Percentiles rank a stretch among this genome's conserved stretches.
Evolutionary conservation across 2,888 invertebrate species (phyloP).

Genomic region (Colletes collaris): DNA sequence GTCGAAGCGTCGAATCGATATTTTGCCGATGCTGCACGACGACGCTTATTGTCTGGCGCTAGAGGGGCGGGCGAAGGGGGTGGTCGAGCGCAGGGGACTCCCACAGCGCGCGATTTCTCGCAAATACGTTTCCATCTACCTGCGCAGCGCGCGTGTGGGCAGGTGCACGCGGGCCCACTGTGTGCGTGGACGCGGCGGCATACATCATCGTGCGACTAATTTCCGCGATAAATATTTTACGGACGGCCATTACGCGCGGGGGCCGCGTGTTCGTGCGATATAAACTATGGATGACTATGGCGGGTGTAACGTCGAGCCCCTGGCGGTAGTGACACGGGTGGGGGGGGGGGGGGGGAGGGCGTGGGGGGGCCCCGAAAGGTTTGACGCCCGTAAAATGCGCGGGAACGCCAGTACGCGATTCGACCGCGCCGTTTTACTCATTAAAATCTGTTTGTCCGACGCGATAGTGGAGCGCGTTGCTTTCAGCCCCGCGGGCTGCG

Average conservation of each 20-base stretch:
- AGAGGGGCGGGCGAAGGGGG: slow-evolving; percentile 7
- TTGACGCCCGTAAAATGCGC: slow-evolving; percentile 75
- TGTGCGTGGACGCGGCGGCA: slow-evolving; percentile 65
- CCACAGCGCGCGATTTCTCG: slow-evolving; percentile 58
- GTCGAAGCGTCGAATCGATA: slow-evolving; percentile 65
- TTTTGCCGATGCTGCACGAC: slow-evolving; percentile 57
- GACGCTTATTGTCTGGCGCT: slow-evolving; percentile 60
- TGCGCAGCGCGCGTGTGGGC: slow-evolving; percentile 43
- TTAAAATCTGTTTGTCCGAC: slow-evolving; percentile 85
- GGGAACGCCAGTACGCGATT: slow-evolving; percentile 64
- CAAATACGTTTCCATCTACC: slow-evolving; percentile 54
- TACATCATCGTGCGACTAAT: slow-evolving; percentile 79
- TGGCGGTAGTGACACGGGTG: slow-evolving; percentile 55
- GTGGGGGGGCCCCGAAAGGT: slow-evolving; percentile 56
- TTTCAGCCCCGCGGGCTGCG: slow-evolving; percentile 32
- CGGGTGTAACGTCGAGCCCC: slow-evolving; percentile 62
- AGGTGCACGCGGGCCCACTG: slow-evolving; percentile 16
- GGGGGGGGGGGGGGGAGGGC: slow-evolving; percentile 34
- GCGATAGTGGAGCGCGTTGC: slow-evolving; percentile 71
- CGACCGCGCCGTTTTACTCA: slow-evolving; percentile 78
- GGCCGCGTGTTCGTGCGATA: slow-evolving; percentile 68
- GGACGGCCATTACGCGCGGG: slow-evolving; percentile 75
- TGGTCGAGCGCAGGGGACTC: not conserved
- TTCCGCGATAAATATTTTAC: slow-evolving; percentile 80
- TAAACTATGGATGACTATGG: slow-evolving; percentile 69